Percentiles rank a stretch among this genome's conserved stretches.
phyloP scores from a whole-genome alignment of 2,113 vertebrate genomes.

The Scopus umbretta region DNA sequence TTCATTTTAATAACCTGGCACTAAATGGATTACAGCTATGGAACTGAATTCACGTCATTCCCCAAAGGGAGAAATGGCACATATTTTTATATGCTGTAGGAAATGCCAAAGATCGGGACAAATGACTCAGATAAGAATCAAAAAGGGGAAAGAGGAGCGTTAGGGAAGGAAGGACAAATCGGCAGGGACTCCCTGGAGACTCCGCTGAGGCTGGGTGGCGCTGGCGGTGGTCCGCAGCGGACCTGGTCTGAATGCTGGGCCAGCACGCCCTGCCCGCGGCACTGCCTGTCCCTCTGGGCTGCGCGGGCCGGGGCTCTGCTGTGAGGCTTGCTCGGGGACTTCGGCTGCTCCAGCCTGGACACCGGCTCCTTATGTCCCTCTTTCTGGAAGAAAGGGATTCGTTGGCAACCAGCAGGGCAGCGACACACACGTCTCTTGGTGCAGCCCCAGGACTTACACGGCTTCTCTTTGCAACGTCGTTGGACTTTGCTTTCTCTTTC shows the following conservation, averaged over 20 bases:
- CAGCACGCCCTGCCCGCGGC: rapidly evolving
- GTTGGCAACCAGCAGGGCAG: background rate
- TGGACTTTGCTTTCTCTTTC: background rate
- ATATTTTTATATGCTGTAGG: background rate
- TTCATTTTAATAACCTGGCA: slow-evolving; percentile 61
- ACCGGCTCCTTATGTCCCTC: rapidly evolving
- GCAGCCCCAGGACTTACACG: background rate
- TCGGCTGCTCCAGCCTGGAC: background rate
- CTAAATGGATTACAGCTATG: slow-evolving; percentile 39
- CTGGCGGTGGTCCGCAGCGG: background rate
- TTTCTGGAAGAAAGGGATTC: rapidly evolving
- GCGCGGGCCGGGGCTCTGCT: background rate
- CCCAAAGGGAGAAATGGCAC: slow-evolving; percentile 21
- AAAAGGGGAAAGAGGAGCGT: background rate
- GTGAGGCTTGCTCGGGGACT: background rate
- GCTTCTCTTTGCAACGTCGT: background rate
- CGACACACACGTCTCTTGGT: rapidly evolving
- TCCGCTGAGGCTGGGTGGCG: background rate
- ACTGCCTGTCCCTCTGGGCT: background rate
- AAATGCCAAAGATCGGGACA: slow-evolving; percentile 7
- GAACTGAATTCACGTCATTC: background rate
- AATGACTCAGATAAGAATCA: background rate
- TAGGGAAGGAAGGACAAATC: background rate
- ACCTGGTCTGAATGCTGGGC: too few relatives aligned
- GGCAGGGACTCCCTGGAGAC: background rate